These are phyloP conservation scores for Peromyscus melanophrys DNA, from an alignment of 2,797 vertebrate genomes.

Conservation along the genomic window DNA sequence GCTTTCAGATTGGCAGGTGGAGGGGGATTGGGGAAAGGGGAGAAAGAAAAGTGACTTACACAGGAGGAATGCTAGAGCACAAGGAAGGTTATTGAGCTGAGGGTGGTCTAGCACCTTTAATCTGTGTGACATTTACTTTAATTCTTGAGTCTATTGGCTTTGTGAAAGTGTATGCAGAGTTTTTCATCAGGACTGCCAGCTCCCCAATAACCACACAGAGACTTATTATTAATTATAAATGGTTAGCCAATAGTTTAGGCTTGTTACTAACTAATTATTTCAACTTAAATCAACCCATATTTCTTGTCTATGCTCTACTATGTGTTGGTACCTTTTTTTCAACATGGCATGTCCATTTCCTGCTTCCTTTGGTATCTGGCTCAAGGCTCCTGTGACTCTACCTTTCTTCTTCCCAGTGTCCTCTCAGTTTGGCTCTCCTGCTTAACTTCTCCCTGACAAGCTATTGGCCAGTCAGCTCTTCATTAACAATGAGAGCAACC, in stretches of 20 bases:
- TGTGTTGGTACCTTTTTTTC: neutral
- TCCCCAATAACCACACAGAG: neutral
- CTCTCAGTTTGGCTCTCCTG: neutral
- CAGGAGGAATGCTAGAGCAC: neutral
- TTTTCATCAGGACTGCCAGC: neutral
- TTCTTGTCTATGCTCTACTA: neutral
- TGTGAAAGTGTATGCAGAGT: neutral
- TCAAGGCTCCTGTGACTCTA: neutral
- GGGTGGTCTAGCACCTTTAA: neutral
- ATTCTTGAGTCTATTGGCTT: slow-evolving; percentile 9
- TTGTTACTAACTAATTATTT: neutral
- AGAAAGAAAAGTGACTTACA: neutral
- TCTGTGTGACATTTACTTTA: neutral
- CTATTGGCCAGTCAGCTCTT: neutral
- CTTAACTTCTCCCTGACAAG: neutral
- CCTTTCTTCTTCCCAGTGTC: neutral
- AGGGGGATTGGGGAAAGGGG: neutral
- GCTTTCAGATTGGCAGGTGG: neutral
- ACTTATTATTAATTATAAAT: neutral
- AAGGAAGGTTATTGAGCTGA: neutral
- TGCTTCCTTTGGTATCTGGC: neutral
- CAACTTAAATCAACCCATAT: neutral
- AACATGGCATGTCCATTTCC: neutral
- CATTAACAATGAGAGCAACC: neutral
- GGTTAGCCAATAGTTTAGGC: neutral